Evolutionary conservation across 2,113 vertebrate species (phyloP).

Genomic region (Pagrus major): DNA sequence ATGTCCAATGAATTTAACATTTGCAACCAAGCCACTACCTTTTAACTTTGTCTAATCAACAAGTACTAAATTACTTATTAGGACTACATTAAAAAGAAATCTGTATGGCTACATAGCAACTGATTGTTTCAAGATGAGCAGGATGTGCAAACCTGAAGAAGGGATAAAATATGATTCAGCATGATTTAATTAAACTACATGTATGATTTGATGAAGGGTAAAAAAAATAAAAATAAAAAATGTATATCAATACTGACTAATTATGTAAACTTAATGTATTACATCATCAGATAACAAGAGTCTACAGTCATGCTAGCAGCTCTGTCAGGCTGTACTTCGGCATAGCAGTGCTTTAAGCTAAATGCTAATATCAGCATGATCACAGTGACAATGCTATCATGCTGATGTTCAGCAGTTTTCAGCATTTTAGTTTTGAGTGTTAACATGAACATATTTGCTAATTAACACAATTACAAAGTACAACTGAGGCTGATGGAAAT

Average conservation of each 20-base stretch:
- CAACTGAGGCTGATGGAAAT: no score
- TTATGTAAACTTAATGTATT: not conserved
- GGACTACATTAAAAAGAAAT: no score
- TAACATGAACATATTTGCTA: not conserved
- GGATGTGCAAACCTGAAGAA: not conserved
- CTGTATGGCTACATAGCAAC: not conserved
- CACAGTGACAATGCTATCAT: no score
- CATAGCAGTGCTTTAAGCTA: not conserved
- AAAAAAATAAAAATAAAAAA: not conserved
- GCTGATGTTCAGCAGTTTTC: not conserved
- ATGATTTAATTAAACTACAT: not conserved
- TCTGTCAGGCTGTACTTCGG: not conserved
- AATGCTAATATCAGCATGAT: not conserved
- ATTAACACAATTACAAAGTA: not conserved
- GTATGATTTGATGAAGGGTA: not conserved
- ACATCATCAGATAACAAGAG: not conserved
- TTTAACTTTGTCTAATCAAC: not conserved
- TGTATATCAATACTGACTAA: not conserved
- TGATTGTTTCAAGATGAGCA: not conserved
- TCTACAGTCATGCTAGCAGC: not conserved
- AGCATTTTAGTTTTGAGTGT: not conserved
- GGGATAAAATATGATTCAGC: not conserved
- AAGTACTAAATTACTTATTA: no score
- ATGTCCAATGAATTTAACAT: slow-evolving; percentile 1
- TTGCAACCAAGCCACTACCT: not conserved